Conservation (phyloP, 1,140 invertebrate genomes). For the Drosophila watanabei region DNA sequence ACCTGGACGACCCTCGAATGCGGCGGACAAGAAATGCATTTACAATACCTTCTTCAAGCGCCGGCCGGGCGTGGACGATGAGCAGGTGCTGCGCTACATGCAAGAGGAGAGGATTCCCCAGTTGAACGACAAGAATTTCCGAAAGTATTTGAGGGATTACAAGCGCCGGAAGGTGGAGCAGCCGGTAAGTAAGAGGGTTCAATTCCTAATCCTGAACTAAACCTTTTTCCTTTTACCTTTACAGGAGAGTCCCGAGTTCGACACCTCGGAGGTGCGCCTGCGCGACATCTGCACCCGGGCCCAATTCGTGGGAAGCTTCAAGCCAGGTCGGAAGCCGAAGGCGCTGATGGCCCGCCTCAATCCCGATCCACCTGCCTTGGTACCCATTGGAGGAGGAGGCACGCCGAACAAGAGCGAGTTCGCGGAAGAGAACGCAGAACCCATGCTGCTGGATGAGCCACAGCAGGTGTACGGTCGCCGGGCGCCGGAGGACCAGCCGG, state of each 20-base stretch:
- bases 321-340: slow-evolving; percentile 75
- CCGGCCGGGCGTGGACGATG: slow-evolving; percentile 60
- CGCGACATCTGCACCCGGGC: slow-evolving; percentile 78
- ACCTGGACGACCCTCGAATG: slow-evolving; percentile 57
- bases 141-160: slow-evolving; percentile 89
- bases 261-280: slow-evolving; percentile 77
- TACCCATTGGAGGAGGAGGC: slow-evolving; percentile 66
- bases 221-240: slow-evolving; percentile 32
- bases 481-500: slow-evolving; percentile 38
- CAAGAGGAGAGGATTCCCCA: slow-evolving; percentile 58
- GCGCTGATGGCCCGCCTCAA: slow-evolving; percentile 60
- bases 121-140: slow-evolving; percentile 89
- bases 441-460: slow-evolving; percentile 64
- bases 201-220: background rate
- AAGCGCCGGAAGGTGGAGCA: slow-evolving; percentile 88
- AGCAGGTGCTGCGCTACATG: slow-evolving; percentile 61
- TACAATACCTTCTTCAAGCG: slow-evolving; percentile 78
- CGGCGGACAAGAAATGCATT: slow-evolving; percentile 76
- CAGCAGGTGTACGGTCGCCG: slow-evolving; percentile 65
- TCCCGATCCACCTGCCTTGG: slow-evolving; percentile 74
- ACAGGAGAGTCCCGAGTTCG: slow-evolving; percentile 85
- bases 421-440: slow-evolving; percentile 20
- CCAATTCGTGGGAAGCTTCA: slow-evolving; percentile 79
- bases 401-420: slow-evolving; percentile 20
- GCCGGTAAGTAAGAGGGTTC: slow-evolving; percentile 85